A percentile compares a stretch with the other conserved stretches of the same genome.
Conservation (phyloP, 2,113 vertebrate species). For the Brienomyrus longianalis region DNA sequence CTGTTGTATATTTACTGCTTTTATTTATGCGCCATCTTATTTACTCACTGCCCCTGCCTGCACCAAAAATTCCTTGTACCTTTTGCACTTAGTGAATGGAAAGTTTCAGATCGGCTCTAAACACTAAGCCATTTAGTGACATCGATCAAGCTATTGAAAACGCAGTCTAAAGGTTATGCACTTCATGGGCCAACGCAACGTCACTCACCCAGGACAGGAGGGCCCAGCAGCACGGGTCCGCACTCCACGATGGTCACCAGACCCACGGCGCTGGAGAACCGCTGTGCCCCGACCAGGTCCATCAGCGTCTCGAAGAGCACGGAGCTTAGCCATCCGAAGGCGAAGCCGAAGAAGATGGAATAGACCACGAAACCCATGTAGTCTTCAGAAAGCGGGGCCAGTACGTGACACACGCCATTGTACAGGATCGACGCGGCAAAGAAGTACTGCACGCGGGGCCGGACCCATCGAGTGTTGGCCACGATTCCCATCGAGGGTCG, state of each 20-base stretch:
- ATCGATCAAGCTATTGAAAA: background rate
- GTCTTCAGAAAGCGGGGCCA: slow-evolving; percentile 66
- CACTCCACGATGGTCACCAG: slow-evolving; percentile 95
- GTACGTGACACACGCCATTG: slow-evolving; percentile 84
- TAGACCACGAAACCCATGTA: slow-evolving; percentile 82
- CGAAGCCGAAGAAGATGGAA: slow-evolving; percentile 86
- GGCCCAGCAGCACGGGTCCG: slow-evolving; percentile 85
- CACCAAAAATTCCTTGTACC: background rate
- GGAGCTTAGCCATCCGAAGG: slow-evolving; percentile 90
- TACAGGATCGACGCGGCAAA: slow-evolving; percentile 77
- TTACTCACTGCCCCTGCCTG: background rate
- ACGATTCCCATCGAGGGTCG: slow-evolving; percentile 92
- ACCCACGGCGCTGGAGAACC: slow-evolving; percentile 91
- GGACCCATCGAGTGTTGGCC: slow-evolving; percentile 86
- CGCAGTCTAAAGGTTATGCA: background rate
- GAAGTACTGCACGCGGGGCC: slow-evolving; percentile 86
- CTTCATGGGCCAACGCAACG: background rate
- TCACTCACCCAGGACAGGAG: slow-evolving; percentile 77
- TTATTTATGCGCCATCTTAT: background rate
- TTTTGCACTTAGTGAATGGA: background rate
- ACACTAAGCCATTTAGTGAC: background rate
- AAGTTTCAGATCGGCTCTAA: background rate
- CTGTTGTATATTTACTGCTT: background rate
- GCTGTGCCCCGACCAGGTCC: slow-evolving; percentile 86
- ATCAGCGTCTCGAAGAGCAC: slow-evolving; percentile 93